Percentiles rank a stretch among this genome's conserved stretches.
These are phyloP conservation scores for Holocentrus rufus DNA, from an alignment of 2,797 vertebrate genomes.

Conservation along the genomic window DNA sequence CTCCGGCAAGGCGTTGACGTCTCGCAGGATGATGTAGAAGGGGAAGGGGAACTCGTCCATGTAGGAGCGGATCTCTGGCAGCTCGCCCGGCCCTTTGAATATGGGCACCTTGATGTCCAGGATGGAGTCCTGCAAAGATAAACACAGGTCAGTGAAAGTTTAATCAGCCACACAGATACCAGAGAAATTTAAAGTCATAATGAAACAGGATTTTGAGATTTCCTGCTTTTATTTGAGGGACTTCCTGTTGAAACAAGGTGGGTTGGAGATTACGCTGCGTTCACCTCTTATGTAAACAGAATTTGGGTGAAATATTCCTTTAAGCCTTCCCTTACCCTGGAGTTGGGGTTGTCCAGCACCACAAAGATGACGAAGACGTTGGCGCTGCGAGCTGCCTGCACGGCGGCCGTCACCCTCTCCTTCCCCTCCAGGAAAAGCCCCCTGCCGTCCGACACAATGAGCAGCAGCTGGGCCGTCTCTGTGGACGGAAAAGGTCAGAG, in stretches of 20 bases:
- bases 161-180: too few species aligned
- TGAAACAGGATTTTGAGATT: too few species aligned
- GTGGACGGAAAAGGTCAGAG: constrained; percentile 17
- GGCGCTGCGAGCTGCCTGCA: constrained; percentile 85
- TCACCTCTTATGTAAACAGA: too few species aligned
- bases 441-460: constrained; percentile 95
- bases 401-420: constrained; percentile 89
- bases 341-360: constrained; percentile 93
- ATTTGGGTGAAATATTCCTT: too few species aligned
- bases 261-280: too few species aligned
- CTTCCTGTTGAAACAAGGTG: too few species aligned
- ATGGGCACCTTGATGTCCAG: constrained; percentile 98
- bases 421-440: constrained; percentile 97
- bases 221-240: too few species aligned
- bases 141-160: not conserved
- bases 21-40: constrained; percentile 94
- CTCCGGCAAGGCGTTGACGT: constrained; percentile 92
- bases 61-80: constrained; percentile 96
- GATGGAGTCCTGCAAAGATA: constrained; percentile 89
- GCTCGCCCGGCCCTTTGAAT: constrained; percentile 91
- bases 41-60: constrained; percentile 99
- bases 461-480: constrained; percentile 93
- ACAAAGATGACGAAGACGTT: constrained; percentile 97
- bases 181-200: too few species aligned
- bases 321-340: constrained; percentile 83